These are phyloP conservation scores for Axinella damicornis DNA, from an alignment of 37 sponge, comb jelly and placozoan genomes.

Conservation along the genomic window DNA sequence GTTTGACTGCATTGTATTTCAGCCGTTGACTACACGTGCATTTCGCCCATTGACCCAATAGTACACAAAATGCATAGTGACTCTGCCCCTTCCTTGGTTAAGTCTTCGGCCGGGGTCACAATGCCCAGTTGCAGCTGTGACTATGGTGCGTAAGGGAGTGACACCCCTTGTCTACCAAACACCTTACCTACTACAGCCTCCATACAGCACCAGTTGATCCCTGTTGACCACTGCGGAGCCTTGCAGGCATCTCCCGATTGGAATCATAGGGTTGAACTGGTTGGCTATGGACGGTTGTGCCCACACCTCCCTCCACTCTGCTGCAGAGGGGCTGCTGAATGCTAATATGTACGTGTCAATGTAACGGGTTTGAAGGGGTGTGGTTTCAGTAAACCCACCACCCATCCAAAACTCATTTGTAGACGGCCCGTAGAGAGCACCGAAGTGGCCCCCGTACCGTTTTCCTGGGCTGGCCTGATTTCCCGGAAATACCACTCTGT, in stretches of 20 bases:
- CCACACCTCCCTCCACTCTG: slow-evolving; percentile 23
- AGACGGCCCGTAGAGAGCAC: background rate
- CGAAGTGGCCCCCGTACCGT: slow-evolving; percentile 68
- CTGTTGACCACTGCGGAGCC: slow-evolving; percentile 34
- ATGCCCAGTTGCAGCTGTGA: no score
- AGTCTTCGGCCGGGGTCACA: no score
- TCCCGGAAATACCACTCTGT: background rate
- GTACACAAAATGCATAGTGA: no score
- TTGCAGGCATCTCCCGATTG: slow-evolving; percentile 65
- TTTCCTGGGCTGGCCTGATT: slow-evolving; percentile 13
- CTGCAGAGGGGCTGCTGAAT: slow-evolving; percentile 18
- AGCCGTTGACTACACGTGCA: no score
- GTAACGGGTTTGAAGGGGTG: slow-evolving; percentile 34
- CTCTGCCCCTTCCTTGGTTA: no score
- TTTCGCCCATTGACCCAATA: no score
- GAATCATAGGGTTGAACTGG: slow-evolving; percentile 55
- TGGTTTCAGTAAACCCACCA: slow-evolving; percentile 38
- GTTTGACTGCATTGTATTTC: no score
- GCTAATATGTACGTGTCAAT: slow-evolving; percentile 58
- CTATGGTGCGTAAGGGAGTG: background rate
- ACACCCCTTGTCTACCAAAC: no score
- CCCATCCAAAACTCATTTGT: slow-evolving; percentile 48
- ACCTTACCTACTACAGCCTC: slow-evolving; percentile 71
- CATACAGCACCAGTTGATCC: slow-evolving; percentile 36
- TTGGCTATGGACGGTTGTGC: slow-evolving; percentile 30